Evolutionary conservation across 2,888 invertebrate genomes (phyloP).

Genomic region (Chaetogeoica ovagalla): DNA sequence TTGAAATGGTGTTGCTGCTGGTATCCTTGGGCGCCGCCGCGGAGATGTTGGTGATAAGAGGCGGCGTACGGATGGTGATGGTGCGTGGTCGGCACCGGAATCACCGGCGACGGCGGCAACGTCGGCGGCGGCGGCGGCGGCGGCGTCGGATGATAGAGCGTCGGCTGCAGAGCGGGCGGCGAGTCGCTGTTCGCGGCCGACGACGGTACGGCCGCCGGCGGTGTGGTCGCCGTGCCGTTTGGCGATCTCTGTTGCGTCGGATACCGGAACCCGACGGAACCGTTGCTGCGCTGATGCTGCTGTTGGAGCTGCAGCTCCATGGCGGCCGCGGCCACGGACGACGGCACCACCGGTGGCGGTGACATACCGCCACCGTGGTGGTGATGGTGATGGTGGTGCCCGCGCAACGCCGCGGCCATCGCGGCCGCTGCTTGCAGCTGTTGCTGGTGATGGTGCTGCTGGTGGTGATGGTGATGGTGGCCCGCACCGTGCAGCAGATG

Average conservation of each 20-base stretch:
- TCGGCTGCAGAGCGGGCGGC: constrained; percentile 25
- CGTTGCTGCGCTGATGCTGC: constrained; percentile 31
- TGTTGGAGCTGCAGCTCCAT: constrained; percentile 24
- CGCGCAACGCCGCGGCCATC: constrained; percentile 19
- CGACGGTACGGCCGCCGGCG: too few species aligned
- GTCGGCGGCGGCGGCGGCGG: neutral
- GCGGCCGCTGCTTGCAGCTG: constrained; percentile 28
- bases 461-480: constrained; percentile 24
- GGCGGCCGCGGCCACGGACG: constrained; percentile 34
- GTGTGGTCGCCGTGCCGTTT: neutral
- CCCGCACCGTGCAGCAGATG: constrained; percentile 63
- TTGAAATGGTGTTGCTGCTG: constrained; percentile 46
- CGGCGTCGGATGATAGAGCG: constrained; percentile 18
- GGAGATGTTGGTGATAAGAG: constrained; percentile 18
- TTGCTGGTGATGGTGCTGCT: constrained; percentile 32
- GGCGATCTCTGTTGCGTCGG: constrained; percentile 2
- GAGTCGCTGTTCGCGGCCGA: neutral
- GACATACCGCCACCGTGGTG: neutral
- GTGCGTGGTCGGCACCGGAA: neutral
- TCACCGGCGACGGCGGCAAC: neutral
- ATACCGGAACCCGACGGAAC: constrained; percentile 5
- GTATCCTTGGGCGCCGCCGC: neutral
- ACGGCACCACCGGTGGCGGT: constrained; percentile 8
- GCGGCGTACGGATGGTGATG: constrained; percentile 38
- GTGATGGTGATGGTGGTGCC: too few species aligned